Evolutionary conservation across 2,888 invertebrate genomes (phyloP), one percentile per base, ranked within the genome.

Genomic region (Rambutsinella grinnellia): DNA sequence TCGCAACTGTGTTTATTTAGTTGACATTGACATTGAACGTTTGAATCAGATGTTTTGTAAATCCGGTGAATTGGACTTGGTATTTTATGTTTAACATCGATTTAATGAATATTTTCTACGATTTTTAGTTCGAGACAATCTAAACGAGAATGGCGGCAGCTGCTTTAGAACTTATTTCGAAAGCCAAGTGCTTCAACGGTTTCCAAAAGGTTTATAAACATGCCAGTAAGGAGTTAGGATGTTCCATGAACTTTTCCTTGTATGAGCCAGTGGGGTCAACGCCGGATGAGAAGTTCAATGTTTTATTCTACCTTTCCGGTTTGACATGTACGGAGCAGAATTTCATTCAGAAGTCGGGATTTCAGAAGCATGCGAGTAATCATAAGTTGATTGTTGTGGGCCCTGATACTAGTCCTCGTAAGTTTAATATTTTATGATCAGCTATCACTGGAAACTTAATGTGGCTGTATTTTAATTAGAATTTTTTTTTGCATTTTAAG

Each of bases 291-390:
- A 85, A 67, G 79, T 87, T 94, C 36, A 96, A 97, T 1, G 94
- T 95, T 0, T 89, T 98, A 13, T 97, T 95, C 86, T 98, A 93
- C 90, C 88, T 98, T 0, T 97, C 97, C 47, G 97, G 98, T 0
- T 88, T 99, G 28, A 94, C 94, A 0, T 80, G 80, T 49, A 78
- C 57, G 13, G 98, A 99, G 87, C 93, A 94, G 85, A 99, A 99
- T 88, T 97, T 99, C 85, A 93, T 97, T 79, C 92, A 93, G 62
- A 99, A 99, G 88, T 92, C 96, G 56, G 98, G 97, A n/a, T 93
- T 94, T 78, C 99, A 99, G 88, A 90, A 90, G 88, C 92, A 93
- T 87, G 99, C 99, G 3, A 90, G 96, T 3, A 90, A 95, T 85
- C 90, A 94, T 85, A 93, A 93, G 0, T 87, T 99, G 2, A 91